Evolutionary conservation across 2,113 vertebrate genomes (phyloP).

Genomic region (Ginglymostoma cirratum): DNA sequence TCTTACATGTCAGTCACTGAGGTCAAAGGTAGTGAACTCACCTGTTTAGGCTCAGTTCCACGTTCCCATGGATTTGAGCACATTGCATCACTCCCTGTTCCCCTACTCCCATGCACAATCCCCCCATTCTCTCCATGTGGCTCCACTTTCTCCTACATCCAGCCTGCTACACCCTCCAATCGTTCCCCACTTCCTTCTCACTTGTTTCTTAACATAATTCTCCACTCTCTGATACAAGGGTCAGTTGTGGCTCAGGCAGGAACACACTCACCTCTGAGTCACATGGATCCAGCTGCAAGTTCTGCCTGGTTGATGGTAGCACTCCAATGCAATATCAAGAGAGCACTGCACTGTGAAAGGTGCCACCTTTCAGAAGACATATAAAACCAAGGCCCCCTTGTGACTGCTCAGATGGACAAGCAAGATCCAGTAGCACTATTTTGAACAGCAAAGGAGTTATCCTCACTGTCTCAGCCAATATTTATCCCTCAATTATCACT

Average conservation of each 20-base stretch:
- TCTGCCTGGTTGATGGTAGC: background rate
- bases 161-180: background rate
- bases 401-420: too few species aligned
- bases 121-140: background rate
- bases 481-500: too few species aligned
- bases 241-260: background rate
- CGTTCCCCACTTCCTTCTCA: background rate
- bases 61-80: background rate
- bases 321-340: background rate
- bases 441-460: too few species aligned
- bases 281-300: background rate
- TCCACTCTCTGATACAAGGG: background rate
- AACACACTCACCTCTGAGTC: background rate
- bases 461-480: too few species aligned
- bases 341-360: background rate
- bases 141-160: background rate
- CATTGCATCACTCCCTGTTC: background rate
- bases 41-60: background rate
- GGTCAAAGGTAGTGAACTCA: background rate
- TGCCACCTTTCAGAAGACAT: background rate
- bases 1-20: background rate
- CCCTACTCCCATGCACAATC: background rate
- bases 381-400: too few species aligned
- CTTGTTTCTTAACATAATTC: background rate
- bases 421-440: too few species aligned